These are phyloP conservation scores for Crocidura indochinensis DNA, from an alignment of 2,797 vertebrate species.

Conservation along the genomic window DNA sequence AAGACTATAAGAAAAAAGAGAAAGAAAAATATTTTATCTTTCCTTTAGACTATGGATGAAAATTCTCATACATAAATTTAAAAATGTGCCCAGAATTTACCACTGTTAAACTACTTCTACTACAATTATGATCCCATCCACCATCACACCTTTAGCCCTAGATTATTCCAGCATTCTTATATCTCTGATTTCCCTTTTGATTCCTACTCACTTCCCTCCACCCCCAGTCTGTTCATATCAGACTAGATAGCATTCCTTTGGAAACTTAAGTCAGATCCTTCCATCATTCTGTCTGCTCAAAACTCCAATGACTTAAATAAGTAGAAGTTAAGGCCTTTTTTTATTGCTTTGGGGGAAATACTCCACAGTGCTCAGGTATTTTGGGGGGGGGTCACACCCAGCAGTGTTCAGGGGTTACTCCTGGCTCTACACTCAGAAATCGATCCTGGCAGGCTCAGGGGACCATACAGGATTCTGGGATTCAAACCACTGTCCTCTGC, in stretches of 20 bases:
- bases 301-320: conserved; percentile 28
- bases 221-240: conserved; percentile 12
- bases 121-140: conserved; percentile 29
- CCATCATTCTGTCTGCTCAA: conserved; percentile 45
- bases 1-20: too few species aligned
- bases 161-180: conserved; percentile 42
- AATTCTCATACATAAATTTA: conserved; percentile 46
- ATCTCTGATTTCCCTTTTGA: conserved; percentile 18
- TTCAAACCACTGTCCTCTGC: too few species aligned
- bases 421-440: too few species aligned
- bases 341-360: too few species aligned
- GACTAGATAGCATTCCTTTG: conserved; percentile 27
- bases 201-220: background rate
- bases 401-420: too few species aligned
- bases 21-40: background rate
- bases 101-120: conserved; percentile 37
- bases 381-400: too few species aligned
- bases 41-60: background rate
- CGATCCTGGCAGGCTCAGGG: too few species aligned
- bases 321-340: background rate
- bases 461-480: too few species aligned
- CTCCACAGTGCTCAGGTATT: too few species aligned
- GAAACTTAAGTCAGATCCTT: conserved; percentile 46
- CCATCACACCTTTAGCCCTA: background rate
- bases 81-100: conserved; percentile 58